Percentiles rank a stretch among this genome's conserved stretches.
These are phyloP conservation scores for Adelognathus sp. DNA, from an alignment of 2,888 invertebrate genomes.

Conservation along the genomic window DNA sequence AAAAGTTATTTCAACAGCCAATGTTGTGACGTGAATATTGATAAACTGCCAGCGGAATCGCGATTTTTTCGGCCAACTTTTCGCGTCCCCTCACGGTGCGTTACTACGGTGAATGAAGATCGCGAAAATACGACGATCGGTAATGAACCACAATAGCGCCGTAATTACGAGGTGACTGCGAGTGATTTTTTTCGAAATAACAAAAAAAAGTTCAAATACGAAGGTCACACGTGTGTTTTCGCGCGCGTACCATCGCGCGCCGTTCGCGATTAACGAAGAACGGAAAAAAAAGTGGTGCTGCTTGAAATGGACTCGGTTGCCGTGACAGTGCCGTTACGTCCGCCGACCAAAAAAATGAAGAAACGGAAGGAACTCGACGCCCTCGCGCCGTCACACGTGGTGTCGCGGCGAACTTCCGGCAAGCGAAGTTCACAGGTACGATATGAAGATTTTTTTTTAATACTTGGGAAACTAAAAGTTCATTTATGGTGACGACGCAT, in stretches of 20 bases:
- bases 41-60: too few relatives aligned
- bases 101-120: not conserved
- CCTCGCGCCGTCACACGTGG: slow-evolving; percentile 83
- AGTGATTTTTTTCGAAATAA: not conserved
- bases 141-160: slow-evolving; percentile 3
- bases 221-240: not conserved
- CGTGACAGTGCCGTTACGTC: slow-evolving; percentile 85
- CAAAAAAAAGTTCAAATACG: not conserved
- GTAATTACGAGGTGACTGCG: not conserved
- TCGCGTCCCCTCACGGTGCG: not conserved
- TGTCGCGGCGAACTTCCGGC: slow-evolving; percentile 78
- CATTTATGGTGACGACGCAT: too few relatives aligned
- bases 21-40: not conserved
- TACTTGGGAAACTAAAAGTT: too few relatives aligned
- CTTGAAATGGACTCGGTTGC: slow-evolving; percentile 84
- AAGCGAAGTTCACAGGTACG: slow-evolving; percentile 77
- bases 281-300: slow-evolving; percentile 63
- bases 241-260: not conserved
- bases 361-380: slow-evolving; percentile 90
- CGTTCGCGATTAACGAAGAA: not conserved
- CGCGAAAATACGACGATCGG: not conserved
- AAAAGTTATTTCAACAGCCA: not conserved
- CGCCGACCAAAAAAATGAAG: slow-evolving; percentile 87
- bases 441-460: too few relatives aligned
- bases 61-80: too few relatives aligned